Percentiles rank a stretch among this genome's conserved stretches.
These are phyloP conservation scores for Cygnus olor DNA, from an alignment of 2,797 vertebrate genomes.

Conservation along the genomic window DNA sequence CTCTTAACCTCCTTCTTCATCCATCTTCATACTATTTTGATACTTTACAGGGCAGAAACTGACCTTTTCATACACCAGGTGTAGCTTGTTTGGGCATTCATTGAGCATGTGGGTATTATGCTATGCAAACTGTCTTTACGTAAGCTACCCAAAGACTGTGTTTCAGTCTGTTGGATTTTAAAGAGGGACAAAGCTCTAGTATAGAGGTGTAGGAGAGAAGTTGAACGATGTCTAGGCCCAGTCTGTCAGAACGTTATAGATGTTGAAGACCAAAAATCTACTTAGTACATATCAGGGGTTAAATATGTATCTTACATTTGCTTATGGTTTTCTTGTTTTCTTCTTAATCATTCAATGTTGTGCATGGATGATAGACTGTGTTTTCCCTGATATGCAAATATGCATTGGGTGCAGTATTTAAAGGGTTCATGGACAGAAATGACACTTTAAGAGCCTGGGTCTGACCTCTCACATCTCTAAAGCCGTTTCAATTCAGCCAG, in stretches of 20 bases:
- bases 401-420: not conserved
- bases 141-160: not conserved
- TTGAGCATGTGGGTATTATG: not conserved
- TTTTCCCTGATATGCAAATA: fast-evolving
- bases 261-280: not conserved
- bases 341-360: not conserved
- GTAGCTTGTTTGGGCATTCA: not conserved
- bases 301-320: not conserved
- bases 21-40: not conserved
- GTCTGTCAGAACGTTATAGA: not conserved
- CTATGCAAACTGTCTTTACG: not conserved
- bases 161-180: not conserved
- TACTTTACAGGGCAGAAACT: not conserved
- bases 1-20: not conserved
- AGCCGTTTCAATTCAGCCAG: not conserved
- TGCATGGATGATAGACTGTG: not conserved
- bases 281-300: not conserved
- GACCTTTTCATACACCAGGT: not conserved
- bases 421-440: not conserved
- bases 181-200: not conserved
- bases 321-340: not conserved
- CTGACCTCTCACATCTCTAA: not conserved
- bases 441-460: not conserved
- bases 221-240: not conserved
- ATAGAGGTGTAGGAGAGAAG: not conserved